Evolutionary conservation across 2,797 vertebrate species (phyloP).

Genomic region (Sebastes kiyomatsui): DNA sequence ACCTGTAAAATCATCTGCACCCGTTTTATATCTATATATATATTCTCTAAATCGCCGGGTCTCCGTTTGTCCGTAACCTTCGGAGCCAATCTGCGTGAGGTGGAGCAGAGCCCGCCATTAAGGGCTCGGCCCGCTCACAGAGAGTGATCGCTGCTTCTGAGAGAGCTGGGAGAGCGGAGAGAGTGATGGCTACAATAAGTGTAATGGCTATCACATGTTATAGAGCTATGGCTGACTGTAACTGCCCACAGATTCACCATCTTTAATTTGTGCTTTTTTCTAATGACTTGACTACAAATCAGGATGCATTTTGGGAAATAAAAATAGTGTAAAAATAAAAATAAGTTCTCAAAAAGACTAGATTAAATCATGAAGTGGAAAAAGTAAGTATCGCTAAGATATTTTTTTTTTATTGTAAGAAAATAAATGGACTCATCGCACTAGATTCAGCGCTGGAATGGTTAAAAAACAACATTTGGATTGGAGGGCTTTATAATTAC

Average conservation of each 20-base stretch:
- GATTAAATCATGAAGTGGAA: constrained; percentile 4
- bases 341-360: neutral
- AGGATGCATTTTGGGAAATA: constrained; percentile 1
- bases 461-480: constrained; percentile 86
- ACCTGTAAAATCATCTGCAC: constrained; percentile 87
- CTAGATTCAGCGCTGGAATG: constrained; percentile 68
- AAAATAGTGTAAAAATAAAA: constrained; percentile 24
- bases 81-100: constrained; percentile 90
- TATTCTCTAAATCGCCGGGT: constrained; percentile 77
- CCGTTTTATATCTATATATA: constrained; percentile 72
- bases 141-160: constrained; percentile 55
- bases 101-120: constrained; percentile 87
- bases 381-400: neutral
- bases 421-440: constrained; percentile 67
- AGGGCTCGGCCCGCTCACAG: constrained; percentile 82
- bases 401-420: constrained; percentile 40
- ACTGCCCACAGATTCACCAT: constrained; percentile 79
- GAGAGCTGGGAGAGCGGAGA: constrained; percentile 54
- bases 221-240: constrained; percentile 73
- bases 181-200: constrained; percentile 84
- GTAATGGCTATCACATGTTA: constrained; percentile 93
- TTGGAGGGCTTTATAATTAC: constrained; percentile 84
- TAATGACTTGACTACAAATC: constrained; percentile 48
- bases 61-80: constrained; percentile 76
- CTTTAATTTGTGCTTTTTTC: constrained; percentile 37